Evolutionary conservation across 2,113 vertebrate species (phyloP), one percentile per base, ranked within the genome.

Genomic region (Mola mola): DNA sequence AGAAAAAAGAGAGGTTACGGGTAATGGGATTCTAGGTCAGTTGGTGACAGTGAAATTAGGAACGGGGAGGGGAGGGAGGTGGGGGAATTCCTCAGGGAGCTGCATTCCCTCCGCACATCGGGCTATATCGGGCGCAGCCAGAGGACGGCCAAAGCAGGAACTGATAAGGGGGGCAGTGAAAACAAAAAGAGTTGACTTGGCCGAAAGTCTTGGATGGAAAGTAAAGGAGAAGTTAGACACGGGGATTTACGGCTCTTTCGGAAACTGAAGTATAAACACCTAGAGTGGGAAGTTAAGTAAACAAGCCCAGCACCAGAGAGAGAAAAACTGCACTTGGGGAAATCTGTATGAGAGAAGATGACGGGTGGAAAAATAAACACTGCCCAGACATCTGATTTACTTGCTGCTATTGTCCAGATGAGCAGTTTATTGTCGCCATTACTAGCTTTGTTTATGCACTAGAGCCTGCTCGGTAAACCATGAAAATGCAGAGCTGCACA

Each of bases 81-180:
- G 61, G 80, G 70, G 75, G 81, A 66, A 85, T 85, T 88, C 87
- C 82, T 71, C 53, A 10, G 76, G 57, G 85, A 75, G 78, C 78
- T 74, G 74, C 72, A 75, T 79, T 87, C 79, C 82, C 82, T 75
- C 61, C 1, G 73, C 73, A 77, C 57, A 70, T 61, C 56, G 46
- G 64, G 41, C 79, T 78, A 76, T 77, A 86, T 84, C 83, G 75
- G 83, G 81, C 85, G 73, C 71, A 59, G 83, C 55, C 44, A 66
- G 66, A 53, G 70, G 65, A 72, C 63, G 73, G 77, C 48, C 48
- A 51, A 76, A 82, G 84, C 83, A 89, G 87, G 87, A 90, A 89
- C 84, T 76, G 86, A 90, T 88, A 89, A 87, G 49, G 36, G 37
- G 65, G 60, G 50, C 66, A 75, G 75, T 31, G 64, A 74, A 87